Base-by-base conservation (phyloP, 2,113 vertebrate species). In the Toxotes jaculatrix region DNA sequence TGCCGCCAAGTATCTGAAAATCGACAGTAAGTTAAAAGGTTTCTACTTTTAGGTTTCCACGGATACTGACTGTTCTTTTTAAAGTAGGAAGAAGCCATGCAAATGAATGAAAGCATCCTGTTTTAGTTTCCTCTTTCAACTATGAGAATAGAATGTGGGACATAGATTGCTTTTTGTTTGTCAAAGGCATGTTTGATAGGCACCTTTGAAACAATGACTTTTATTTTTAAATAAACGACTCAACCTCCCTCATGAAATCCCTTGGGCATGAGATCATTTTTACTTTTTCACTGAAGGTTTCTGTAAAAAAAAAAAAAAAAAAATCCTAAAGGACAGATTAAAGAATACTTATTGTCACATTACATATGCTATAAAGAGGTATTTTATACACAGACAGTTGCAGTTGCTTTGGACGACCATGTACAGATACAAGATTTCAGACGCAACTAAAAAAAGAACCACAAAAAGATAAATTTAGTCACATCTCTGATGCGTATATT, bases 151-250 rank as follows among this genome's bases (percentile, higher is more conserved):
- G 82, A 88, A 81, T 76, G 62, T 85, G 72, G 76, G 79, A 56
- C 81, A 70, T 74, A 89, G 65, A 71, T 78, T 72, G 31, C n/a
- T 43, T 72, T 87, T 77, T 88, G 53, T 85, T 85, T 80, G 82
- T 87, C 82, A 84, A 80, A 87, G 79, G 82, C 74, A 77, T 88
- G 80, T 83, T 82, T 90, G 83, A 90, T 89, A 65, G 88, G 62
- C 64, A 77, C 63, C 73, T 74, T 78, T 90, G 79, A 89, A 84
- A 87, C 42, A 63, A 45, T 77, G 66, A 42, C 59, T 88, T 90
- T 89, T 83, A 92, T 91, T 92, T 90, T 87, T 71, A 90, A 93
- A 91, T 92, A 94, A 94, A 93, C 56, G 73, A 90, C 85, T 88
- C 78, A 87, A 77, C 74, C 73, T 92, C 76, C 60, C 72, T 84